A percentile compares a stretch with the other conserved stretches of the same genome.
These are phyloP conservation scores for Gymnoscopelus microlampas DNA, from an alignment of 2,797 vertebrate species.

Conservation along the genomic window DNA sequence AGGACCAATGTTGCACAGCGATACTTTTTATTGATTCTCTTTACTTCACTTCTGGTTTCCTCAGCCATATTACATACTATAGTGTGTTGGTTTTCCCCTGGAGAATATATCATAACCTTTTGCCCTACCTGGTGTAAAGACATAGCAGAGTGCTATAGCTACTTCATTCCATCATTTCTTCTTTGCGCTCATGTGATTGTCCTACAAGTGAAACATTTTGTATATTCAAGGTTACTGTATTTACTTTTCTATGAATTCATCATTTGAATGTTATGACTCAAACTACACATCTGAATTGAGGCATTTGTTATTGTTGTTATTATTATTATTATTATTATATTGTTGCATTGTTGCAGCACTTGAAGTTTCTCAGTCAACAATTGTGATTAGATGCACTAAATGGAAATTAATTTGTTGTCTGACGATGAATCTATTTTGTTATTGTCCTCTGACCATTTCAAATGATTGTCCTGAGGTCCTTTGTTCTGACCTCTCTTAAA, in stretches of 20 bases:
- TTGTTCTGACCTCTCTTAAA: slow-evolving; percentile 39
- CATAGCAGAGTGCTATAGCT: slow-evolving; percentile 38
- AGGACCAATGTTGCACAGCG: slow-evolving; percentile 54
- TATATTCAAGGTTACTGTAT: slow-evolving; percentile 48
- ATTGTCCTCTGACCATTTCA: slow-evolving; percentile 52
- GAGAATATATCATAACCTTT: slow-evolving; percentile 21
- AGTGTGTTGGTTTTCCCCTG: slow-evolving; percentile 3
- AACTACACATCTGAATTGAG: slow-evolving; percentile 44
- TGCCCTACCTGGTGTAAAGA: slow-evolving; percentile 41
- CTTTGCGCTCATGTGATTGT: slow-evolving; percentile 46
- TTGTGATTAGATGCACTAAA: slow-evolving; percentile 48
- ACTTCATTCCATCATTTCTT: slow-evolving; percentile 38
- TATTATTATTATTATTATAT: slow-evolving; percentile 22
- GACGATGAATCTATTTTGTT: slow-evolving; percentile 55
- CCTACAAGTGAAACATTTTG: slow-evolving; percentile 59
- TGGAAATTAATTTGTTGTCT: slow-evolving; percentile 43
- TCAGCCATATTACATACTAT: not conserved
- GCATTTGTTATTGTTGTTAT: slow-evolving; percentile 25
- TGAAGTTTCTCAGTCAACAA: slow-evolving; percentile 40
- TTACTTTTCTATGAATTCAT: slow-evolving; percentile 50
- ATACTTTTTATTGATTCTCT: slow-evolving; percentile 33
- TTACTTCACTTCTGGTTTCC: slow-evolving; percentile 21
- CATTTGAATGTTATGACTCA: slow-evolving; percentile 56
- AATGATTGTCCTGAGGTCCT: slow-evolving; percentile 58
- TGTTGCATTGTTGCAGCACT: slow-evolving; percentile 38